Evolutionary conservation across 2,797 vertebrate species (phyloP).

Genomic region (Pseudochromis fuscus): DNA sequence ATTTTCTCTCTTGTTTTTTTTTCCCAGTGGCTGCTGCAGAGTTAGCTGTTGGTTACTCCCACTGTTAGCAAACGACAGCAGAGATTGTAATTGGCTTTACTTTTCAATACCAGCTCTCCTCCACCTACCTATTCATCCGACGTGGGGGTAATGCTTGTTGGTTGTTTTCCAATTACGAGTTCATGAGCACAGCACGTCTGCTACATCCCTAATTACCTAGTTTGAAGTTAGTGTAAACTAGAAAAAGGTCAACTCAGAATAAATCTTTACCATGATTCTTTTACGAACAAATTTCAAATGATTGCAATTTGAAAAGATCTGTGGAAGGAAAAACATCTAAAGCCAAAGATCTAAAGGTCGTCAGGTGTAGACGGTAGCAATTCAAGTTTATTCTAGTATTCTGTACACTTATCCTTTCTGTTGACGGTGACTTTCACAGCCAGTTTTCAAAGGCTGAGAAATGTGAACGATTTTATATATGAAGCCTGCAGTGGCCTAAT

Average conservation of each 20-base stretch:
- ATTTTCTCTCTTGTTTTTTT: neutral
- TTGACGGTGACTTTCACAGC: conserved; percentile 7
- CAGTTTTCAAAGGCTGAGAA: conserved; percentile 18
- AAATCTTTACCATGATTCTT: too few species aligned
- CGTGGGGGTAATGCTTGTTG: neutral
- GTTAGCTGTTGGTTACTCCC: neutral
- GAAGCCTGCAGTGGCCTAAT: conserved; percentile 13
- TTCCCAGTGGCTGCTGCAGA: neutral
- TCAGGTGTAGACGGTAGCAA: conserved; percentile 32
- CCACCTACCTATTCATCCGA: neutral
- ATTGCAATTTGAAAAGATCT: too few species aligned
- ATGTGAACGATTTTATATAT: conserved; percentile 10
- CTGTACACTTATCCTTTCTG: conserved; percentile 18
- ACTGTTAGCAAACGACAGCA: neutral
- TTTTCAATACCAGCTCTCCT: neutral
- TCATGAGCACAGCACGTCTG: too few species aligned
- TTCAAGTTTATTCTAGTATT: conserved; percentile 38
- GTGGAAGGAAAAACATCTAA: too few species aligned
- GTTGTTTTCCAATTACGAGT: too few species aligned
- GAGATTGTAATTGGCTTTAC: neutral
- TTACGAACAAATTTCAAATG: too few species aligned
- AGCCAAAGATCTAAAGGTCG: conserved; percentile 39
- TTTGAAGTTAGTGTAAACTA: neutral
- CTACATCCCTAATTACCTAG: neutral
- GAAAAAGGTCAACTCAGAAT: too few species aligned